A percentile compares a stretch with the other conserved stretches of the same genome.
These are phyloP conservation scores for Orchestia grillus DNA, from an alignment of 1,140 invertebrate species.

Conservation along the genomic window DNA sequence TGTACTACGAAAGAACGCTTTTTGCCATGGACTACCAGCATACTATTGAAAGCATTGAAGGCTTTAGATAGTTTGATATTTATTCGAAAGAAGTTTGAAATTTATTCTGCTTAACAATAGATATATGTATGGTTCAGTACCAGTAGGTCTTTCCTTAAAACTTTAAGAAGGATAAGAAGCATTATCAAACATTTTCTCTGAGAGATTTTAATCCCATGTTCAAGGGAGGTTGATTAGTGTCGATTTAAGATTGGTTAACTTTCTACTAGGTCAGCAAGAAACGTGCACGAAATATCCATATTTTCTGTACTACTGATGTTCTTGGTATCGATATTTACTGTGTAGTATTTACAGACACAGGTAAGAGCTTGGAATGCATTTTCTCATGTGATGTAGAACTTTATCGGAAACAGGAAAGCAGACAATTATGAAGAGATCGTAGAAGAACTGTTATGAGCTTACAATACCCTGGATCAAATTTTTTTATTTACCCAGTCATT, in stretches of 20 bases:
- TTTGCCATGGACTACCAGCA: background rate
- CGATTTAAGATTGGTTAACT: background rate
- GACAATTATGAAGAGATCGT: too few relatives aligned
- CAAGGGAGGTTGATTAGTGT: background rate
- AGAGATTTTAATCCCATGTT: background rate
- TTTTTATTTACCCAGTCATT: too few relatives aligned
- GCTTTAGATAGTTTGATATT: background rate
- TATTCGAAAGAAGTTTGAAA: background rate
- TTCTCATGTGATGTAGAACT: too few relatives aligned
- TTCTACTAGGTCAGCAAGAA: background rate
- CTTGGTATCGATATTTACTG: too few relatives aligned
- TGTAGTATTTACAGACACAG: too few relatives aligned
- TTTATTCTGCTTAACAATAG: background rate
- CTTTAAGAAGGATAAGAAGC: background rate
- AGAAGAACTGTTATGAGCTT: too few relatives aligned
- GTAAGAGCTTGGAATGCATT: too few relatives aligned
- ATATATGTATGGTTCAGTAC: background rate
- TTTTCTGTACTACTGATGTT: background rate
- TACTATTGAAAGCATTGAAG: background rate
- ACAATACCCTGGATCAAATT: too few relatives aligned
- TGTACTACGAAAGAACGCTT: background rate
- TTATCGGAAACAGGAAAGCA: too few relatives aligned
- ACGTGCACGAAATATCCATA: background rate
- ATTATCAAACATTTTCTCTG: background rate
- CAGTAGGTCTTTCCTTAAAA: background rate